Evolutionary conservation across 2,797 vertebrate genomes (phyloP).

Genomic region (Benthosema pterotum): DNA sequence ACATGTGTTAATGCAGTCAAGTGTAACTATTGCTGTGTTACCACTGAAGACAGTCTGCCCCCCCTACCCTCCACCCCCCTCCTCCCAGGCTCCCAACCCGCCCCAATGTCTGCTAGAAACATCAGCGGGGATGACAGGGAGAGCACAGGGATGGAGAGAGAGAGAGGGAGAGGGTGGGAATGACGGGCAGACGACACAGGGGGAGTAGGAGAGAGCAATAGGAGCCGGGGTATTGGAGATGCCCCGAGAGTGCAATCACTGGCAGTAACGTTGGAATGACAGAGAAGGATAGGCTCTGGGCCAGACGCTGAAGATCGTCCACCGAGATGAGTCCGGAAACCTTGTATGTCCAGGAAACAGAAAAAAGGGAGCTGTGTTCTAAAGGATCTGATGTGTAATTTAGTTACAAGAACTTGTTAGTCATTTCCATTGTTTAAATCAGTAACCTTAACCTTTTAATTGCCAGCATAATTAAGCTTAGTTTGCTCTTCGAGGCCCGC

Average conservation of each 20-base stretch:
- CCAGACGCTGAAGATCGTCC: constrained; percentile 50
- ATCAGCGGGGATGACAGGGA: constrained; percentile 70
- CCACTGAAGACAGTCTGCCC: constrained; percentile 30
- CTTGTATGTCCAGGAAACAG: too few relatives aligned
- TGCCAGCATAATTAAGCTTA: too few relatives aligned
- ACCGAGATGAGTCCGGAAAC: too few relatives aligned
- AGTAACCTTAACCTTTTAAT: too few relatives aligned
- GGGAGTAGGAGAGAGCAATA: constrained; percentile 60
- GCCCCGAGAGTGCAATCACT: constrained; percentile 52
- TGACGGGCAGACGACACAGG: constrained; percentile 55
- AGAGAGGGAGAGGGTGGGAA: constrained; percentile 29
- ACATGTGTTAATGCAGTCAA: constrained; percentile 71
- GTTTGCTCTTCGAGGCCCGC: too few relatives aligned
- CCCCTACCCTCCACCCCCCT: too few relatives aligned
- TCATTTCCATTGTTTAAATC: too few relatives aligned
- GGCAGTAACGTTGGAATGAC: constrained; percentile 53
- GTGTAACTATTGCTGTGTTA: constrained; percentile 44
- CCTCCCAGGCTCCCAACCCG: constrained; percentile 12
- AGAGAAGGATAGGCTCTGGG: constrained; percentile 44
- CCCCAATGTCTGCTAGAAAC: constrained; percentile 64
- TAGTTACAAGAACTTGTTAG: too few relatives aligned
- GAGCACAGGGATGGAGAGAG: constrained; percentile 30
- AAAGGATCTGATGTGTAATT: too few relatives aligned
- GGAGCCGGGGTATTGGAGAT: constrained; percentile 61
- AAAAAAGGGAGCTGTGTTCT: too few relatives aligned